These are phyloP conservation scores for Dascyllus trimaculatus DNA, from an alignment of 2,113 vertebrate species.

Conservation along the genomic window DNA sequence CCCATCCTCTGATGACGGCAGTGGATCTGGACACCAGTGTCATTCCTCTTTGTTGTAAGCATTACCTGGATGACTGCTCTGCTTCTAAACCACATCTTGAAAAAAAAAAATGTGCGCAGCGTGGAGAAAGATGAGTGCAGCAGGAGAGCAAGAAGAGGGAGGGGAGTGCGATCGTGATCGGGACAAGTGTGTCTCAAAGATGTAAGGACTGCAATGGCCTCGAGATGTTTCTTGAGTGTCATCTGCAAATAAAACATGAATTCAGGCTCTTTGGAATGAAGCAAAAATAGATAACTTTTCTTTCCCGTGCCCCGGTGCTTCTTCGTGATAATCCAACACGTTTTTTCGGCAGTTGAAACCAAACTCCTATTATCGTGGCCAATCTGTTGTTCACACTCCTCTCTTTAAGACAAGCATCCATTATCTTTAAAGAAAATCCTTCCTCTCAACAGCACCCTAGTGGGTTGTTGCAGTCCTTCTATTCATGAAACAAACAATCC, in stretches of 20 bases:
- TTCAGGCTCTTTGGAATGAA: slow-evolving; percentile 29
- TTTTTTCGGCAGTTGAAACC: slow-evolving; percentile 54
- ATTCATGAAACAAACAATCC: slow-evolving; percentile 81
- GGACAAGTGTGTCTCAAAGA: slow-evolving; percentile 3
- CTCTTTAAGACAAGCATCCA: slow-evolving; percentile 69
- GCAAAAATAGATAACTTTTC: slow-evolving; percentile 32
- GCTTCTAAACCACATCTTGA: slow-evolving; percentile 23
- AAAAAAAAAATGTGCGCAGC: background rate
- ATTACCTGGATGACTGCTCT: slow-evolving; percentile 49
- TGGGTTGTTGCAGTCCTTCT: slow-evolving; percentile 74
- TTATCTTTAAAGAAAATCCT: slow-evolving; percentile 78
- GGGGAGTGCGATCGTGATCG: background rate
- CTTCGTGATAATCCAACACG: slow-evolving; percentile 47
- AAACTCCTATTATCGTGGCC: slow-evolving; percentile 66
- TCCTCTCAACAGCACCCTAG: slow-evolving; percentile 76
- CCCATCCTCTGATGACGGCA: slow-evolving; percentile 22
- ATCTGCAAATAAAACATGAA: slow-evolving; percentile 26
- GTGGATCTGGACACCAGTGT: slow-evolving; percentile 45
- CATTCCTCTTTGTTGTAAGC: slow-evolving; percentile 42
- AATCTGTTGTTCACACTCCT: slow-evolving; percentile 70
- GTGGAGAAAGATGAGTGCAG: slow-evolving; percentile 22
- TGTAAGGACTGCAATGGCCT: slow-evolving; percentile 22
- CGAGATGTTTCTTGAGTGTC: slow-evolving; percentile 1
- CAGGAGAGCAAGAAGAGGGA: background rate
- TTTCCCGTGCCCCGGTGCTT: slow-evolving; percentile 21